Evolutionary conservation across 2,888 invertebrate species (phyloP), one percentile per base, ranked within the genome.

Genomic region (Caenorhabditis japonica): DNA sequence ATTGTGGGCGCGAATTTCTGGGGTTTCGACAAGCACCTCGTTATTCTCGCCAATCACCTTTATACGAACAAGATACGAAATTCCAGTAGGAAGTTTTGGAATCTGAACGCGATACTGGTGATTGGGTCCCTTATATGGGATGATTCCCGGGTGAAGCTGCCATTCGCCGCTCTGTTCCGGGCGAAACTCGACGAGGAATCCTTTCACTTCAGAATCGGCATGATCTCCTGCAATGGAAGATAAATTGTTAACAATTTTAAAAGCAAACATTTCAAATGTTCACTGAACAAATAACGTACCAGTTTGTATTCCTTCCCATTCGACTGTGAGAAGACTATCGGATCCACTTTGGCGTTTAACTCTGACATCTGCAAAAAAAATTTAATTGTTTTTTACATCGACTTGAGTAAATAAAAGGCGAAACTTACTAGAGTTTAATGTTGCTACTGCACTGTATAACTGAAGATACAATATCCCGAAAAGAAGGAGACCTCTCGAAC

Each of bases 241-340:
- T n/a, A 36, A n/a, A n/a, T 12, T 5, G 36, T n/a, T n/a, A n/a
- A n/a, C n/a, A n/a, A n/a, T n/a, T n/a, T n/a, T n/a, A n/a, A n/a
- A n/a, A n/a, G n/a, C n/a, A n/a, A 10, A 30, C 30, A 10, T 30
- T 30, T 30, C 7, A 30, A 30, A 10, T 30, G 30, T 30, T 7
- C 7, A 10, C 7, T 7, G 43, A 52, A 19, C 7, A 27, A n/a
- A 39, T 27, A 19, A 56, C 60, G 53, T 34, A 49, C 84, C 83
- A 49, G 85, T 81, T 73, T 87, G 87, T 41, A 88, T 88, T 34
- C 87, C 87, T 77, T 87, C 87, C 87, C 87, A 87, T 82, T 87
- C 87, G 34, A 87, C 87, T 5, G 87, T 87, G 39, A 87, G 71
- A 44, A 87, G 79, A 52, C 81, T 82, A 70, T 86, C 86, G 21